Conservation (phyloP, 2,113 vertebrate species). For the Thermophis baileyi region DNA sequence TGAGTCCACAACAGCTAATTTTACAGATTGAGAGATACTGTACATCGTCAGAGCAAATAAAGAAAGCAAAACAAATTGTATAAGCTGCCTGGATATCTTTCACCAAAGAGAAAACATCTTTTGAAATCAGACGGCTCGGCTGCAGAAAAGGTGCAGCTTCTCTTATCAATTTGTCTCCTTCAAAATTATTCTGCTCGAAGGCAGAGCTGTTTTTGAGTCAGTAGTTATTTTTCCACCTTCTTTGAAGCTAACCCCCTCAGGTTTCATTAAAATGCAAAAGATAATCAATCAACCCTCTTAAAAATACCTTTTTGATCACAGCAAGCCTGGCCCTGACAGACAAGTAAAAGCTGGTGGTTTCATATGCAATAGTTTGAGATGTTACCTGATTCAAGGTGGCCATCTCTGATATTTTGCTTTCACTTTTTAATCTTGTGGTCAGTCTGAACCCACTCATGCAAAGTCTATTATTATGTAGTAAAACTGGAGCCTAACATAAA, state of each 20-base stretch:
- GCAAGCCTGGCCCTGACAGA: too few species aligned
- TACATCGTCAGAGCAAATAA: neutral
- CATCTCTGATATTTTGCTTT: neutral
- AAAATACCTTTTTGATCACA: neutral
- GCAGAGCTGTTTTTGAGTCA: neutral
- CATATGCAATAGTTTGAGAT: neutral
- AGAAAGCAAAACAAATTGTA: neutral
- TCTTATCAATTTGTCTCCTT: neutral
- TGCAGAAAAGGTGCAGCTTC: neutral
- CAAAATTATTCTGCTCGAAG: neutral
- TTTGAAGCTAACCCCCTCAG: neutral
- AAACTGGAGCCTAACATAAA: neutral
- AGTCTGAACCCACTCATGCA: neutral
- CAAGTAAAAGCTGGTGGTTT: neutral
- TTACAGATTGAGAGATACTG: neutral
- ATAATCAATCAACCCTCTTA: neutral
- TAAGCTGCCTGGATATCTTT: neutral
- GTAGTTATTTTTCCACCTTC: neutral
- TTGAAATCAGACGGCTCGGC: neutral
- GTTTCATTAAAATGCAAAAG: neutral
- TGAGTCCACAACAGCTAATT: neutral
- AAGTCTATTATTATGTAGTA: neutral
- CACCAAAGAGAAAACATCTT: neutral
- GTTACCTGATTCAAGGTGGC: neutral
- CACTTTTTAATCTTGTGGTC: neutral